Percentiles rank a stretch among this genome's conserved stretches.
These are phyloP conservation scores for Aspidoscelis tigris DNA, from an alignment of 2,113 vertebrate genomes.

Conservation along the genomic window DNA sequence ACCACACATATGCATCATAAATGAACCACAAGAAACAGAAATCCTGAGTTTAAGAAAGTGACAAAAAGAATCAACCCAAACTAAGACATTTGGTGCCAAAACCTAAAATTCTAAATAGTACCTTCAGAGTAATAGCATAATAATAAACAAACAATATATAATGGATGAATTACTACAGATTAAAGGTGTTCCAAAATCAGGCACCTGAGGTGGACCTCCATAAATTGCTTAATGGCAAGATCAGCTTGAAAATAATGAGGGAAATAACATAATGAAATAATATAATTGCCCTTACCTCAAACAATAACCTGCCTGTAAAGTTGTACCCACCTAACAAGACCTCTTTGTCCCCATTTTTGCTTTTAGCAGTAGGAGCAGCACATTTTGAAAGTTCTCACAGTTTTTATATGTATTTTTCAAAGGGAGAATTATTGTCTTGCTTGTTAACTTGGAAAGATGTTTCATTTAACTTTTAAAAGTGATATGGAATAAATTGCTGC, in stretches of 20 bases:
- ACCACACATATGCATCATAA: rapidly evolving
- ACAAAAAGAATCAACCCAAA: not conserved
- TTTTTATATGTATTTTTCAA: not conserved
- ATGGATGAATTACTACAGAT: not conserved
- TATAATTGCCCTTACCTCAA: not conserved
- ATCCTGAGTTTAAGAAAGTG: rapidly evolving
- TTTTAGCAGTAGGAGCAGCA: not conserved
- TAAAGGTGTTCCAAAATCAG: not conserved
- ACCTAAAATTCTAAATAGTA: not conserved
- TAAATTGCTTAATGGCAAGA: no score
- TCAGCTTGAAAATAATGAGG: not conserved
- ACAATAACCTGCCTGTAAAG: not conserved
- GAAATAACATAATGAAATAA: not conserved
- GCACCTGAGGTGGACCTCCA: not conserved
- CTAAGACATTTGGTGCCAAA: not conserved
- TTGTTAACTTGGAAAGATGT: not conserved
- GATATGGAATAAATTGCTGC: not conserved
- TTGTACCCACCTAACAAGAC: not conserved
- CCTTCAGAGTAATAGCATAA: not conserved
- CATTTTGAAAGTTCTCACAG: not conserved
- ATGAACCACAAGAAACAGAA: not conserved
- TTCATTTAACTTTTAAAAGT: not conserved
- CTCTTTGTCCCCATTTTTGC: not conserved
- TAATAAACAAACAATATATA: not conserved
- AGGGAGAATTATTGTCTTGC: not conserved